phyloP scores from a whole-genome alignment of 2,888 invertebrate species.

The Folsomia manolachei region DNA sequence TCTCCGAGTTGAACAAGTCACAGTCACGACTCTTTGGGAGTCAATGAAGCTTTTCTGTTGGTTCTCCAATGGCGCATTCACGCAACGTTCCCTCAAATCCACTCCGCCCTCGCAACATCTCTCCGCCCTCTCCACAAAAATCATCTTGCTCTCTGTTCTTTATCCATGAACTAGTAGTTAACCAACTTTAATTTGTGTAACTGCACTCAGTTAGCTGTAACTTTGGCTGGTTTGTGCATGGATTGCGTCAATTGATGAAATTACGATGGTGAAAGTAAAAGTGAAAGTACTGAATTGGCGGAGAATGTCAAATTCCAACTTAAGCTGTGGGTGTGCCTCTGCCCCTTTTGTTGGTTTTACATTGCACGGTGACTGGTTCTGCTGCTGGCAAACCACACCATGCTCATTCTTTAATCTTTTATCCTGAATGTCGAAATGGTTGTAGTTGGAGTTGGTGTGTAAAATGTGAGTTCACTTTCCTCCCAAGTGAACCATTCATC shows the following conservation, averaged over 20 bases:
- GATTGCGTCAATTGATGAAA: too few species aligned
- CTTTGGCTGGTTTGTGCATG: too few species aligned
- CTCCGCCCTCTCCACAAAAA: too few species aligned
- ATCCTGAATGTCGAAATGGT: background rate
- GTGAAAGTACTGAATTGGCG: too few species aligned
- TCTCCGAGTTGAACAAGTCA: background rate
- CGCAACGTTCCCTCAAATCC: background rate
- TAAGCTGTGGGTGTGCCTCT: background rate
- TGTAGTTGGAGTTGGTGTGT: background rate
- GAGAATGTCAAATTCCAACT: too few species aligned
- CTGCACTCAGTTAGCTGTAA: too few species aligned
- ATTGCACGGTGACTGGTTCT: background rate
- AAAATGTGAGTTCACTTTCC: background rate
- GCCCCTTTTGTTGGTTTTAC: background rate
- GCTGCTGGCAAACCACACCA: background rate
- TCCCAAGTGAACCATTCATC: background rate
- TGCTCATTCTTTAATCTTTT: background rate
- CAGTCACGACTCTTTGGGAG: background rate
- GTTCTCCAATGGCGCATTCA: background rate
- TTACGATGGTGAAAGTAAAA: too few species aligned
- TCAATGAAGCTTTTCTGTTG: background rate
- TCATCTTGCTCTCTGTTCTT: too few species aligned
- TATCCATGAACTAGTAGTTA: too few species aligned
- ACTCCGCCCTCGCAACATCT: background rate
- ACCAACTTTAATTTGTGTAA: too few species aligned